Evolutionary conservation across 2,797 vertebrate genomes (phyloP), one percentile per base, ranked within the genome.

Genomic region (Bradypus variegatus): DNA sequence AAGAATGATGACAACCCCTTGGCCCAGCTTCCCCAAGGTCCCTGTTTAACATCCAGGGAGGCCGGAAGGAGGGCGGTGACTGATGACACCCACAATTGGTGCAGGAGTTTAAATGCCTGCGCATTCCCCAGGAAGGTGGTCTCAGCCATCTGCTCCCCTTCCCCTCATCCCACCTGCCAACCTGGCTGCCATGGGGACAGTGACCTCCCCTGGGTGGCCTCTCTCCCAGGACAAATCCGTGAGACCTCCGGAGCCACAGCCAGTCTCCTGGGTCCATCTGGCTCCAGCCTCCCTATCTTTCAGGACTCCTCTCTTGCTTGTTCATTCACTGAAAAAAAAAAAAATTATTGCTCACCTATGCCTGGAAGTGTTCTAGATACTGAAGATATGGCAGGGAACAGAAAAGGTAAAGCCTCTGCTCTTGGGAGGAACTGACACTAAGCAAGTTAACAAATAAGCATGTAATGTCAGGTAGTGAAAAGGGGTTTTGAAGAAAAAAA

Each of bases 21-120:
- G 72, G 76, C 45, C 72, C 16, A 2, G 72, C 76, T 72, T 60
- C 90, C 78, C 86, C 90, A 55, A 83, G 80, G 83, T 87, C 89
- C 60, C 81, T 27, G n/a, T 62, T 79, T 65, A 50, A 75, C 50
- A 65, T 29, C 84, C 58, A n/a, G 36, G 70, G 86, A 29, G 76
- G 15, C 1, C 1, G 91, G 55, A 38, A 53, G 16, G 75, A 15
- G 16, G 16, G 75, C 21, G 50, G 81, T 1, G 45, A 29, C 72
- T 60, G 65, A 73, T 13, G 78, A 81, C 73, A 67, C 5, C 36
- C 67, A 15, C 0, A 0, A 11, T 7, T 2, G 78, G 60, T 25
- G 48, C 31, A 6, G 5, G 38, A 12, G 77, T 3, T 4, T 62
- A 50, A 15, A 8, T 1, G 10, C 48, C 21, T 0, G 1, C 12